Evolutionary conservation across 2,888 invertebrate genomes (phyloP), one percentile per base, ranked within the genome.

Genomic region (Callosobruchus maculatus): DNA sequence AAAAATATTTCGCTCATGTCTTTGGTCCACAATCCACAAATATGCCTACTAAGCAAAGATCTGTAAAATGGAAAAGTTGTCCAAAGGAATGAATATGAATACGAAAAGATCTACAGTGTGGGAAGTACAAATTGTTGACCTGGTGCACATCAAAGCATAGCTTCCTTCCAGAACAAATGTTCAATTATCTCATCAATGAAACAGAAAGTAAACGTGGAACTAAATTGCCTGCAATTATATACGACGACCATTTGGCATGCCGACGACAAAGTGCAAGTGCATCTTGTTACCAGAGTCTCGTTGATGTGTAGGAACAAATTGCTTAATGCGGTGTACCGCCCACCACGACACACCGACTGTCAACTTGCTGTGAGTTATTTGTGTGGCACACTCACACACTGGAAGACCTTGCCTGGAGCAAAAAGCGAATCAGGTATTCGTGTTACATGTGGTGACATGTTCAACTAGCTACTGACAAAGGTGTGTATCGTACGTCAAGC

Each of bases 261-360:
- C 3, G 13, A 49, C 49, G 49, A 7, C 13, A 18, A 49, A 49
- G 49, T 49, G 49, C 49, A 49, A 49, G 49, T 49, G 49, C 49
- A 49, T 49, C 49, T 49, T 49, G 49, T 49, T 49, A 21, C 21
- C 30, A 31, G 20, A 22, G 71, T 7, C 30, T 26, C 72, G 22
- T 49, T 72, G 70, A 74, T 49, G 1, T 13, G 74, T 70, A 49
- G 72, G 74, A 72, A 74, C 74, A 69, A 72, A 72, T 74, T 74
- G 74, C 70, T 70, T 72, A 70, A 74, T 69, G 71, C 20, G 70
- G 13, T 26, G 26, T 21, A 22, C 74, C 66, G 70, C 72, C 71
- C 21, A 66, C 49, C 49, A 49, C 49, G 1, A 18, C 49, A 49
- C 49, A 49, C 49, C 49, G 49, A 49, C 49, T 7, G 49, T 71